Conservation (phyloP, 1,140 invertebrate species). For the Drosophila insularis region DNA sequence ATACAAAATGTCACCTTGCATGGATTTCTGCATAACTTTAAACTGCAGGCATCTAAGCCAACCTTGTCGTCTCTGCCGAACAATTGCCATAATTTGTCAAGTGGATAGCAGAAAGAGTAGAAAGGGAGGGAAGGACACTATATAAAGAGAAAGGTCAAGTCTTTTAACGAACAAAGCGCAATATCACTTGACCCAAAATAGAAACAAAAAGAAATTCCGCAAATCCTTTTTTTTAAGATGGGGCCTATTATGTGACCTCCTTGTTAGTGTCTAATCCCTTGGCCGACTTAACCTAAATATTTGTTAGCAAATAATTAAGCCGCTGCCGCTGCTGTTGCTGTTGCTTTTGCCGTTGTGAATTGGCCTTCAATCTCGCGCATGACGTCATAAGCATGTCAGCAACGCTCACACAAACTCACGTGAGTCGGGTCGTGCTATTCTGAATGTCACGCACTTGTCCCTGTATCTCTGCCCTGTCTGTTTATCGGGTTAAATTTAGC, state of each 20-base stretch:
- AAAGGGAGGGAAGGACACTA: slow-evolving; percentile 15
- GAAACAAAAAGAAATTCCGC: not conserved
- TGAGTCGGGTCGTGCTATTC: slow-evolving; percentile 17
- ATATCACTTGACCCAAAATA: slow-evolving; percentile 50
- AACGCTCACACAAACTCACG: slow-evolving; percentile 10
- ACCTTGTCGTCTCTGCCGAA: slow-evolving; percentile 16
- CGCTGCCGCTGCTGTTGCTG: slow-evolving; percentile 27
- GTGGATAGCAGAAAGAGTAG: slow-evolving; percentile 13
- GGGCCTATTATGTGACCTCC: slow-evolving; percentile 35
- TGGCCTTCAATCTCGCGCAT: slow-evolving; percentile 45
- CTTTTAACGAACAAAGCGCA: slow-evolving; percentile 3
- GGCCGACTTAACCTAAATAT: slow-evolving; percentile 50
- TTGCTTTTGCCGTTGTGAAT: slow-evolving; percentile 24
- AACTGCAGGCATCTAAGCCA: not conserved
- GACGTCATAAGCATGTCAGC: slow-evolving; percentile 34
- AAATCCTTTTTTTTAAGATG: slow-evolving; percentile 16
- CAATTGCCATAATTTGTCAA: slow-evolving; percentile 44
- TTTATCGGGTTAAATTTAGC: slow-evolving; percentile 38
- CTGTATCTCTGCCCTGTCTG: not conserved
- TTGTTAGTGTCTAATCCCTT: slow-evolving; percentile 44
- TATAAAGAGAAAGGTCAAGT: slow-evolving; percentile 14
- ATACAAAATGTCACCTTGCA: not conserved
- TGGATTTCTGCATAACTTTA: not conserved
- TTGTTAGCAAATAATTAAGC: slow-evolving; percentile 49
- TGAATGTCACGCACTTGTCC: slow-evolving; percentile 41